phyloP scores from a whole-genome alignment of 2,888 invertebrate species.

The Eristalis pertinax region DNA sequence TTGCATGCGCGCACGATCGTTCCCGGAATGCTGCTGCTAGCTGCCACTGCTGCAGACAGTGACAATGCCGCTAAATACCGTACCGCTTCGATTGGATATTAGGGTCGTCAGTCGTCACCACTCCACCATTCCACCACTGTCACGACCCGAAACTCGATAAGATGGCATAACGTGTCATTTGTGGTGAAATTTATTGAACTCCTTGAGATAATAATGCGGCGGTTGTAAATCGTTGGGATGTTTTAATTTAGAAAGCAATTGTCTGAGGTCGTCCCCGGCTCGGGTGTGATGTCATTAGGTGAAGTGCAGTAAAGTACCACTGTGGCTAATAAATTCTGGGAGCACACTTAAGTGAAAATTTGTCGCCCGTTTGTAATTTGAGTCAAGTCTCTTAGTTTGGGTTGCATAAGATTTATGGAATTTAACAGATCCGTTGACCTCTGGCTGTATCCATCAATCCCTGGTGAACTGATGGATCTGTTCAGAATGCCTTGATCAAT shows the following conservation, averaged over 20 bases:
- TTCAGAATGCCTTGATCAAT: not conserved
- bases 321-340: constrained; percentile 43
- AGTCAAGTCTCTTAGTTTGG: not conserved
- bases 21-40: constrained; percentile 38
- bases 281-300: constrained; percentile 23
- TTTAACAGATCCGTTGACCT: not conserved
- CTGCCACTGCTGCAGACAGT: not conserved
- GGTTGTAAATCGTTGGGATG: constrained; percentile 62
- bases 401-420: not conserved
- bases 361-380: not conserved
- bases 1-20: constrained; percentile 64
- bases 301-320: not conserved
- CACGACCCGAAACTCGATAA: constrained; percentile 68
- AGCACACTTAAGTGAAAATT: not conserved
- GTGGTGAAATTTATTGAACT: constrained; percentile 72
- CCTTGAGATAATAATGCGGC: constrained; percentile 66
- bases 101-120: constrained; percentile 49
- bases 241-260: constrained; percentile 61
- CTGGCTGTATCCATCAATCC: not conserved
- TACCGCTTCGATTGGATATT: constrained; percentile 23
- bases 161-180: constrained; percentile 71
- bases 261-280: constrained; percentile 38
- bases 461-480: not conserved
- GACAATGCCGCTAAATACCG: constrained; percentile 18
- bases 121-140: not conserved